Base-by-base conservation (phyloP, 2,888 invertebrate genomes). In the Synanthedon myopaeformis region DNA sequence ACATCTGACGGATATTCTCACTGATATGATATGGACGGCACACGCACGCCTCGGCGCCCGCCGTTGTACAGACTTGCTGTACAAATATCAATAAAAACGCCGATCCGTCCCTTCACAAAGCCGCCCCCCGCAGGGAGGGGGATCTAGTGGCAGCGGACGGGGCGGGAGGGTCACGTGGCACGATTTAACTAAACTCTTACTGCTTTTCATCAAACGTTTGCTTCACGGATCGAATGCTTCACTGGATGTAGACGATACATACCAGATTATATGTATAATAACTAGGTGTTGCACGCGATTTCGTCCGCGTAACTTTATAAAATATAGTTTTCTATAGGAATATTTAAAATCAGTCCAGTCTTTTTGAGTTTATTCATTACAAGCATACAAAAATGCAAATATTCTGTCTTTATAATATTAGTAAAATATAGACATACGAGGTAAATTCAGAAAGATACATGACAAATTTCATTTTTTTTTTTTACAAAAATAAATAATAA, bases 141-240 rank as follows among this genome's bases (percentile, higher is more conserved):
- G 28, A 19, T 42, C 50, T 17, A 51, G 48, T 49, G 28, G 17
- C 11, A 41, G 41, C 17, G 52, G 35, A 28, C 49, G 23, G 42
- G 28, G 52, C 49, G 41, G 51, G 49, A 41, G 13, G 2, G 61
- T 3, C 69, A 57, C 66, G 70, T 66, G 70, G 42, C 65, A 13
- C 59, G 62, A 61, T 68, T 70, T 69, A 68, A 62, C 61, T 57
- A 61, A 65, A 61, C 57, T 55, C 55, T 57, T 59, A 56, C 55
- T 52, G 51, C 54, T 58, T 59, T 61, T 61, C 59, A 62, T 56
- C 54, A 52, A 53, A 53, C 58, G 51, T 55, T 59, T 57, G 56
- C n/a, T n/a, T n/a, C n/a, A n/a, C n/a, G 54, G 53, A 52, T 52
- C 41, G 19, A 52, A 52, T 54, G 41, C 54, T 56, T 52, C 54